These are phyloP conservation scores for Julus scanicus DNA, from an alignment of 2,888 invertebrate species.

Conservation along the genomic window DNA sequence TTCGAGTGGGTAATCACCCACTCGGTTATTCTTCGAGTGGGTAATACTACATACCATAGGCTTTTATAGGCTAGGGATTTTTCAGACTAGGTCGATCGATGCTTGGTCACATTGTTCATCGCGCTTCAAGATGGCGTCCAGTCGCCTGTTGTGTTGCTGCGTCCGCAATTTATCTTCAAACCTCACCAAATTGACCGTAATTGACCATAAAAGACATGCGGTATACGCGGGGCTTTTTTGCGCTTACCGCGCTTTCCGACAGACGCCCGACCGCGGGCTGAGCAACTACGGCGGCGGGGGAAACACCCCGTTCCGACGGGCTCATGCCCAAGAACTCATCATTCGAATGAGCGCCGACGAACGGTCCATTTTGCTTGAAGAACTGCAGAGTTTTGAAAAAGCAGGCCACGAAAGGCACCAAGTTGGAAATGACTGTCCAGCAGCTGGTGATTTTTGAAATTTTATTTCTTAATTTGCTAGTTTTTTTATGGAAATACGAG, in stretches of 20 bases:
- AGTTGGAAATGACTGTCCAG: neutral
- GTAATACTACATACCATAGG: too few species aligned
- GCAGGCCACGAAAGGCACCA: neutral
- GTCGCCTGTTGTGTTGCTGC: neutral
- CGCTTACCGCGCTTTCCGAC: neutral
- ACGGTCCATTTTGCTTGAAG: conserved; percentile 61
- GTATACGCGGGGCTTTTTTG: neutral
- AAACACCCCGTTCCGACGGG: conserved; percentile 55
- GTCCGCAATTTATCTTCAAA: conserved; percentile 8
- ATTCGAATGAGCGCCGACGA: conserved; percentile 62
- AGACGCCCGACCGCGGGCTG: neutral
- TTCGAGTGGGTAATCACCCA: too few species aligned
- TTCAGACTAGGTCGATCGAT: neutral
- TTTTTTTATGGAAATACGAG: too few species aligned
- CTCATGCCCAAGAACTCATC: conserved; percentile 62
- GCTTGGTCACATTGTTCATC: neutral
- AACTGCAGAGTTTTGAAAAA: conserved; percentile 62
- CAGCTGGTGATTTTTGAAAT: neutral
- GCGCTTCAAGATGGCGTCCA: neutral
- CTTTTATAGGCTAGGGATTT: too few species aligned
- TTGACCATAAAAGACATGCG: conserved; percentile 1
- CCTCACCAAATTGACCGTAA: conserved; percentile 26
- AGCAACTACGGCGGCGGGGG: conserved; percentile 37
- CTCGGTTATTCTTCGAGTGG: too few species aligned
- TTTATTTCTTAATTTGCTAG: too few species aligned